These are phyloP conservation scores for Tupiocoris notatus DNA, from an alignment of 2,888 invertebrate species.

Conservation along the genomic window DNA sequence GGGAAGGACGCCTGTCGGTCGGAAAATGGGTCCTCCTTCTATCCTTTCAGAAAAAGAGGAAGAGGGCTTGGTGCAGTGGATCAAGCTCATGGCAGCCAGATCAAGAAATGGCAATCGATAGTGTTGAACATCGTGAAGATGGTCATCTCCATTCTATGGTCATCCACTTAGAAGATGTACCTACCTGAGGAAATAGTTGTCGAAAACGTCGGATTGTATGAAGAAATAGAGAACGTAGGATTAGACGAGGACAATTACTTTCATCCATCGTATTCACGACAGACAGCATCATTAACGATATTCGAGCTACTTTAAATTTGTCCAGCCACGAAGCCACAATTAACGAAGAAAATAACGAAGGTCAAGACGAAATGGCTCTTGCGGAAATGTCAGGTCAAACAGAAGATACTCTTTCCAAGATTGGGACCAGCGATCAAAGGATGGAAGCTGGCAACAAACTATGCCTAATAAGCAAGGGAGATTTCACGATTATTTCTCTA, in stretches of 20 bases:
- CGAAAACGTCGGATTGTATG: not conserved
- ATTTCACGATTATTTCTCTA: conserved; percentile 2
- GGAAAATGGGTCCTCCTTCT: conserved; percentile 2
- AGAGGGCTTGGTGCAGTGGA: conserved; percentile 1
- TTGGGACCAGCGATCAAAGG: too few relatives aligned
- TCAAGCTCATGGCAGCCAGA: not conserved
- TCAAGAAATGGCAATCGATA: not conserved
- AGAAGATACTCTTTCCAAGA: too few relatives aligned
- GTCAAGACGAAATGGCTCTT: too few relatives aligned
- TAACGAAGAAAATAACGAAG: too few relatives aligned
- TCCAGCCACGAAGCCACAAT: too few relatives aligned
- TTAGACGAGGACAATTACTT: too few relatives aligned
- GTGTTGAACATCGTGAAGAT: not conserved
- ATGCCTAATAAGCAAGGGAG: too few relatives aligned
- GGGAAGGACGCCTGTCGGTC: conserved; percentile 4
- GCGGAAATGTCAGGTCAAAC: too few relatives aligned
- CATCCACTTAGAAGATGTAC: too few relatives aligned
- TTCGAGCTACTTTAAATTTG: not conserved
- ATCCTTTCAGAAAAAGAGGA: not conserved
- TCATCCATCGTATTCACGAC: not conserved
- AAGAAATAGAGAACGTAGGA: too few relatives aligned
- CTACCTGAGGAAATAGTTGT: not conserved
- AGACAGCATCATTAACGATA: not conserved
- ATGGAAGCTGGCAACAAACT: too few relatives aligned
- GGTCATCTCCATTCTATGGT: not conserved